Evolutionary conservation across 1,140 invertebrate genomes (phyloP), one percentile per base, ranked within the genome.

Genomic region (Drosophila arizonae): DNA sequence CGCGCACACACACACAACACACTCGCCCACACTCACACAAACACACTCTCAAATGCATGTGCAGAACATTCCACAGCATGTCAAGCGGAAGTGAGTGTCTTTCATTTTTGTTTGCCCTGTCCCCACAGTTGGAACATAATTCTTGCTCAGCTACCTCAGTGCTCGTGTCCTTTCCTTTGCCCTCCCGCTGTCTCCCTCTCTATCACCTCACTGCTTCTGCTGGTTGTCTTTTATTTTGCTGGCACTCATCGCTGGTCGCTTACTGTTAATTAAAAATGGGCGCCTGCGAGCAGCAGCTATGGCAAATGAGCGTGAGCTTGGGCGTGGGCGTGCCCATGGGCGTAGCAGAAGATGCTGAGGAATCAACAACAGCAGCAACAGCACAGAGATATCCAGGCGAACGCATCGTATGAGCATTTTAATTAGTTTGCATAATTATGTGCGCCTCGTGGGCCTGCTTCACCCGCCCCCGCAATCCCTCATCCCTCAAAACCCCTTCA

Each of bases 341-440:
- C 51, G 24, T 6, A 33, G 28, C 11, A 52, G 26, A n/a, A 68
- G 28, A 26, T 45, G 70, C 24, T 48, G 36, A 51, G 50, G 26
- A 26, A 48, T 21, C 51, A 15, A 52, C 4, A 33, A 5, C 30
- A 46, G n/a, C 54, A 70, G 62, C 71, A 43, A 10, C 43, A 46
- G n/a, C 50, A 51, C 24, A 11, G 30, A n/a, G 30, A 17, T 17
- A 54, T 15, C 8, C 51, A 76, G 72, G 68, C 64, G 82, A 73
- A 87, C 66, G 79, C 76, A 86, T 68, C 84, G 84, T 88, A 77
- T 82, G 85, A 88, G 84, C 88, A 88, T 88, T 88, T 88, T 88
- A 88, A 88, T 88, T 88, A 88, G 84, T 88, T 88, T 88, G 84
- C 84, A 88, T 88, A 88, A 88, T 88, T 88, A 88, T 88, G 84